Evolutionary conservation across 2,888 invertebrate species (phyloP).

Genomic region (Megastigmus dorsalis): DNA sequence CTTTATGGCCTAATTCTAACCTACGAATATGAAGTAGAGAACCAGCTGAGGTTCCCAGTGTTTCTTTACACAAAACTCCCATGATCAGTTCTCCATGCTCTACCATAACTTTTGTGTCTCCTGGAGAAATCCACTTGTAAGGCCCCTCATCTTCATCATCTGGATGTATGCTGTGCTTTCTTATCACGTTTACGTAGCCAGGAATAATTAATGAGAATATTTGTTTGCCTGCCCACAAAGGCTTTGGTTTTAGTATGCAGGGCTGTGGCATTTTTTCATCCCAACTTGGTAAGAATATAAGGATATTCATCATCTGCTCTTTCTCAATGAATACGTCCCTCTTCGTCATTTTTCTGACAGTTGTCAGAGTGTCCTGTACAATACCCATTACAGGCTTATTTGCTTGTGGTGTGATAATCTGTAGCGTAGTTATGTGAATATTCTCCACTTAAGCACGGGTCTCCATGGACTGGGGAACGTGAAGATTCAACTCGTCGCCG

Average conservation of each 20-base stretch:
- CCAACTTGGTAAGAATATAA: slow-evolving; percentile 99
- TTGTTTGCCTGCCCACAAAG: slow-evolving; percentile 98
- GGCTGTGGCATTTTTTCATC: slow-evolving; percentile 99
- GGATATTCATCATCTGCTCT: slow-evolving; percentile 98
- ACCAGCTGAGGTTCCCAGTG: slow-evolving; percentile 97
- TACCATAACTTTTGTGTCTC: slow-evolving; percentile 98
- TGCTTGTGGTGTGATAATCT: slow-evolving; percentile 99
- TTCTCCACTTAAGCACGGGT: slow-evolving; percentile 98
- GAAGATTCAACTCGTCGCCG: slow-evolving; percentile 99
- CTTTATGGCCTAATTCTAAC: slow-evolving; percentile 96
- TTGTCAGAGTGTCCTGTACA: slow-evolving; percentile 98
- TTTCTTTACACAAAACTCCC: slow-evolving; percentile 99
- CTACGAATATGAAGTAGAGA: slow-evolving; percentile 98
- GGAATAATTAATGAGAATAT: slow-evolving; percentile 97
- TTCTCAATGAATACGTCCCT: slow-evolving; percentile 98
- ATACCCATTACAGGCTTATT: slow-evolving; percentile 99
- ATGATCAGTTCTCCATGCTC: slow-evolving; percentile 98
- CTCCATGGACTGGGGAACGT: slow-evolving; percentile 99
- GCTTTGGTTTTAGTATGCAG: slow-evolving; percentile 95
- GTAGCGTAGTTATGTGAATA: slow-evolving; percentile 96
- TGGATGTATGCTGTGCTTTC: slow-evolving; percentile 98
- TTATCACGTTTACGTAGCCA: slow-evolving; percentile 97
- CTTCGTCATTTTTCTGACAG: slow-evolving; percentile 99
- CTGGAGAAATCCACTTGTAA: slow-evolving; percentile 99
- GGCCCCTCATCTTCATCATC: slow-evolving; percentile 99